Evolutionary conservation across 2,888 invertebrate species (phyloP), one percentile per base, ranked within the genome.

Genomic region (Sipha maydis): DNA sequence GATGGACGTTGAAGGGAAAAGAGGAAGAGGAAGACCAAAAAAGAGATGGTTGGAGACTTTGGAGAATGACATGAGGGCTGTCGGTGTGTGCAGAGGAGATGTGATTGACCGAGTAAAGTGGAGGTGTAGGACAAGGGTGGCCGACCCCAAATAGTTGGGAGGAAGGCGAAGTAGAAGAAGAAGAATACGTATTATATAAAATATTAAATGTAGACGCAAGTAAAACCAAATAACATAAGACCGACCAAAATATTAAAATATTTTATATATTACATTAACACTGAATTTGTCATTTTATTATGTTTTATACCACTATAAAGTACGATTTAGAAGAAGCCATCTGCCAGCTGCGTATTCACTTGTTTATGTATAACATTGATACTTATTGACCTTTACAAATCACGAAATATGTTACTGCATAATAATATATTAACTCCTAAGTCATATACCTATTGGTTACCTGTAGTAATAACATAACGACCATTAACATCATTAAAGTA

Each of bases 301-400:
- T 31, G 9, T 28, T 31, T 71, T 56, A 56, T 31, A 56, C 14
- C 31, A 19, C 31, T 77, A 76, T 28, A 56, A 67, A 21, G 38
- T 76, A 56, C 73, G 28, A n/a, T 79, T 69, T 85, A 56, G 48
- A 69, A 78, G 41, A 34, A 48, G 67, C 76, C 56, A 67, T 69
- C 76, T 41, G 67, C 34, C 85, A 83, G 28, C 73, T 67, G 31
- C 41, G 14, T 89, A 41, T 25, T 79, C 28, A 56, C 38, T 28
- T 61, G 21, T 21, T 41, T 41, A 41, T 7, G 61, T 61, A 61
- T 61, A 21, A 61, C 25, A 61, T 61, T 61, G 25, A 61, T 7
- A 61, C 61, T 25, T 61, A 61, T 25, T 21, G 0, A 11, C 56
- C 19, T 61, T 61, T 61, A 5, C 25, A 61, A 5, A 25, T 25